Conservation (phyloP, 2,888 invertebrate species). For the Oligia latruncula region DNA sequence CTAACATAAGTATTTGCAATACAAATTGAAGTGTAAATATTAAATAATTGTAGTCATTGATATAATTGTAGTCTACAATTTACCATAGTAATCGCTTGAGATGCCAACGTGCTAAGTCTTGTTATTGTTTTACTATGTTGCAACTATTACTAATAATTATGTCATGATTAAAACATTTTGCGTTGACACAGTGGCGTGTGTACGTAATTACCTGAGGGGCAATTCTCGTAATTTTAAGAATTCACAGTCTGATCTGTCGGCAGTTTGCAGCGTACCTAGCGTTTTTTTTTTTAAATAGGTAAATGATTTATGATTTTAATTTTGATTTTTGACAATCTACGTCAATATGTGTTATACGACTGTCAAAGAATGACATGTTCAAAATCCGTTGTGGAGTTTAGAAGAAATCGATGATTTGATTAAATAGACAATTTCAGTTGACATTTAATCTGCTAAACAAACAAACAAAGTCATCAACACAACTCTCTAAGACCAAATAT, state of each 20-base stretch:
- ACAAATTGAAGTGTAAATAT: neutral
- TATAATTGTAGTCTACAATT: conserved; percentile 6
- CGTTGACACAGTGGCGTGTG: neutral
- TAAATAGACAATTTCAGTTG: neutral
- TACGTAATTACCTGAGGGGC: neutral
- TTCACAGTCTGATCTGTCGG: too few relatives aligned
- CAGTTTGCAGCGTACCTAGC: too few relatives aligned
- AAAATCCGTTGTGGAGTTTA: too few relatives aligned
- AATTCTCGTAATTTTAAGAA: too few relatives aligned
- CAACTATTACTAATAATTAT: conserved; percentile 41
- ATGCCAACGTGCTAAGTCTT: conserved; percentile 7
- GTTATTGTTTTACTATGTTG: conserved; percentile 45
- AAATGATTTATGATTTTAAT: too few relatives aligned
- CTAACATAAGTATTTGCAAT: conserved; percentile 32
- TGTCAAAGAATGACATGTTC: neutral
- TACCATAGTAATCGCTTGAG: conserved; percentile 24
- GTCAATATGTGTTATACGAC: too few relatives aligned
- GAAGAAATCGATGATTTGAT: neutral
- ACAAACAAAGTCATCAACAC: too few relatives aligned
- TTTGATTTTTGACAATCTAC: too few relatives aligned
- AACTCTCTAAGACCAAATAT: too few relatives aligned
- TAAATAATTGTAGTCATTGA: too few relatives aligned
- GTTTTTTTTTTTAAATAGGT: too few relatives aligned
- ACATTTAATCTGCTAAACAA: neutral
- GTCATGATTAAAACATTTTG: conserved; percentile 26